Conservation (phyloP, 2,888 invertebrate genomes). For the Carpatolechia fugitivella region DNA sequence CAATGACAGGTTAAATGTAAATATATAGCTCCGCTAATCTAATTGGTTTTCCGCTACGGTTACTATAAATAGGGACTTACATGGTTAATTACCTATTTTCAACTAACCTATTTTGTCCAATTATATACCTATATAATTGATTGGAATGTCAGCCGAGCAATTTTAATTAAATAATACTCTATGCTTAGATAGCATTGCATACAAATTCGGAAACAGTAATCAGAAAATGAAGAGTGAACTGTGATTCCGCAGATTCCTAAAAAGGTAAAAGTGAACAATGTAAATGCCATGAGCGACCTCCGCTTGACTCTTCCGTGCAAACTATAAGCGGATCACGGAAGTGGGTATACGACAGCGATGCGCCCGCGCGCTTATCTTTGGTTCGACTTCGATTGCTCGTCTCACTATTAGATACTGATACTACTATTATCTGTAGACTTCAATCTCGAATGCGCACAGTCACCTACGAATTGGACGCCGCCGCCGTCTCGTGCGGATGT, state of each 20-base stretch:
- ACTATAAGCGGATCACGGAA: conserved; percentile 72
- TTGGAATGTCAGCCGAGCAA: not conserved
- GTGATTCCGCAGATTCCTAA: conserved; percentile 36
- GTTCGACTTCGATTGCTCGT: not conserved
- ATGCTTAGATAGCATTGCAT: no score
- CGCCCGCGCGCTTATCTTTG: conserved; percentile 17
- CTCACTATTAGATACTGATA: no score
- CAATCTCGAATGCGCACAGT: no score
- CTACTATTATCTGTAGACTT: no score
- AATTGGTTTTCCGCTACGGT: not conserved
- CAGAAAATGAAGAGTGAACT: not conserved
- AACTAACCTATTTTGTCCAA: not conserved
- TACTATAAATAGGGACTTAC: not conserved
- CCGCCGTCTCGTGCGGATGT: not conserved
- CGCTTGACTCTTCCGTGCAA: conserved; percentile 59
- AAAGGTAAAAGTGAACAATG: conserved; percentile 40
- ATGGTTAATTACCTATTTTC: not conserved
- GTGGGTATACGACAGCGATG: conserved; percentile 33
- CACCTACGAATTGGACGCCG: conserved; percentile 6
- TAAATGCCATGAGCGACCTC: conserved; percentile 55
- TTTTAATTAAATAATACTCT: no score
- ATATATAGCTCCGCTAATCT: not conserved
- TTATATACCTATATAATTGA: not conserved
- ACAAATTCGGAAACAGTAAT: not conserved
- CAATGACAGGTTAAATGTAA: not conserved